Evolutionary conservation across 2,888 invertebrate genomes (phyloP), one percentile per base, ranked within the genome.

Genomic region (Omphaloscelis lunosa): DNA sequence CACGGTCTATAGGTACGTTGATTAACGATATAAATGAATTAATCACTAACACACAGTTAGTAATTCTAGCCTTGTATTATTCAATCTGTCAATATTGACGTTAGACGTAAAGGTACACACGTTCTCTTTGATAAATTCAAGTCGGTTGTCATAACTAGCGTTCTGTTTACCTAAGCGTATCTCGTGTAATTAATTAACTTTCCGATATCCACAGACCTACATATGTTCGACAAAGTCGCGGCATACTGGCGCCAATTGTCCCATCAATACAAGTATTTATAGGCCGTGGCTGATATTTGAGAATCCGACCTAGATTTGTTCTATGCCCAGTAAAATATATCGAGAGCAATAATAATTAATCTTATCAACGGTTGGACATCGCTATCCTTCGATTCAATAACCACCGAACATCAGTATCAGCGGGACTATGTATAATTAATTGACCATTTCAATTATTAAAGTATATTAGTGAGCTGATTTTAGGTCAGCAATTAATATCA

Each of bases 401-500:
- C 77, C 56, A 61, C 68, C 27, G 75, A 69, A 67, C 72, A 80
- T 77, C 74, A 72, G 63, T 84, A 83, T 83, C 67, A 72, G 58
- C 53, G 66, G 51, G 74, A 76, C 72, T 80, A 77, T 86, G 82
- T 83, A 83, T 82, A 87, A 90, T 86, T 89, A 84, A 87, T 83
- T 76, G 76, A 75, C 79, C 79, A 85, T 90, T 90, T 90, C 81
- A 92, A 91, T 92, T 89, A 91, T 88, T 88, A 87, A 89, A 88
- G 88, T 91, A 90, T 90, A 92, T 92, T 92, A 89, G 89, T 88
- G 90, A 87, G 86, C 77, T 88, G 88, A 92, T 92, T 93, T 92
- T 90, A 92, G 92, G 93, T 93, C 91, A 93, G 92, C 92, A 95
- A 95, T 95, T 93, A 95, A 94, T 95, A 94, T 91, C 89, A 93